These are phyloP conservation scores for Ploceus nigricollis DNA, from an alignment of 2,113 vertebrate genomes.

Conservation along the genomic window DNA sequence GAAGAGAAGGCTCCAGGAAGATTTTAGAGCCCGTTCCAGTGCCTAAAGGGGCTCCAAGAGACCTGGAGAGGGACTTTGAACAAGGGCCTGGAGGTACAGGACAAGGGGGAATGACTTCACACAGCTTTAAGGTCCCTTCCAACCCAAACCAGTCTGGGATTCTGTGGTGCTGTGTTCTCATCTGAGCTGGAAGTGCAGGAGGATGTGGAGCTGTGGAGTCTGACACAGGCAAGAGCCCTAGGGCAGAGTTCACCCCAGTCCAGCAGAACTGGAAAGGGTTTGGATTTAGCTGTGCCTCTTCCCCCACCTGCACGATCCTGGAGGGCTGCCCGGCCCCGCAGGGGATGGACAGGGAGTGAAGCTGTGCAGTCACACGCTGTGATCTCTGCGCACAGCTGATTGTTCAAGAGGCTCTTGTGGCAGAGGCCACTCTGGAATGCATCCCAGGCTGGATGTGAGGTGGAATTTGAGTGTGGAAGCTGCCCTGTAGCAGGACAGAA, in stretches of 20 bases:
- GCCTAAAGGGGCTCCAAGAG: not conserved
- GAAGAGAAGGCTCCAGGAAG: not conserved
- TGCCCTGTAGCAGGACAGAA: not conserved
- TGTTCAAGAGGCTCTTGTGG: not conserved
- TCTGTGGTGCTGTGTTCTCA: not conserved
- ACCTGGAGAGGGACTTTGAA: not conserved
- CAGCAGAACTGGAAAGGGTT: not conserved
- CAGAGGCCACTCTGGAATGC: not conserved
- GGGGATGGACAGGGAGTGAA: not conserved
- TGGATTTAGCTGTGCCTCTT: not conserved
- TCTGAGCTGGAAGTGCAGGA: rapidly evolving
- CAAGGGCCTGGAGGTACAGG: not conserved
- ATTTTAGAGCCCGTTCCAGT: not conserved
- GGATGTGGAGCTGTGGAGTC: not conserved
- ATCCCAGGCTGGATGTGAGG: not conserved
- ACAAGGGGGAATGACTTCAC: not conserved
- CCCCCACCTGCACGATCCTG: not conserved
- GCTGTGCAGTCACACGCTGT: rapidly evolving
- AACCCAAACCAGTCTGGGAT: not conserved
- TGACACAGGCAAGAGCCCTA: not conserved
- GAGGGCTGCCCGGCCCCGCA: not conserved
- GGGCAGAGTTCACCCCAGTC: not conserved
- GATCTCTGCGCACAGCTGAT: rapidly evolving
- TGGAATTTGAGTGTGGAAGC: not conserved
- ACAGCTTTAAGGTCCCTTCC: not conserved